Evolutionary conservation across 2,888 invertebrate species (phyloP), one percentile per base, ranked within the genome.

Genomic region (Drosophila siamana): DNA sequence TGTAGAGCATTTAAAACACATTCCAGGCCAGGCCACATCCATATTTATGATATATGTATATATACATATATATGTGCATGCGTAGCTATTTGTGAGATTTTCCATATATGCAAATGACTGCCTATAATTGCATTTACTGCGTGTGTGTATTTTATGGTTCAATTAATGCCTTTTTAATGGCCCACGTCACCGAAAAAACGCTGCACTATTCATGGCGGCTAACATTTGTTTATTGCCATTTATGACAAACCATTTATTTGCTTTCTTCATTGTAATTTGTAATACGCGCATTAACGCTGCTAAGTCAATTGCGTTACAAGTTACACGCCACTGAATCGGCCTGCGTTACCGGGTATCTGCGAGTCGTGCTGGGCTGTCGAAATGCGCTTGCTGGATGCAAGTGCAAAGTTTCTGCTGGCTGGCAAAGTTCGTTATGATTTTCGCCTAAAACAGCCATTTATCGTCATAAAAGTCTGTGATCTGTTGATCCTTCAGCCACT

Each of bases 81-180:
- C 24, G 26, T 44, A 24, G 43, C 36, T 56, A 43, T 52, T 52
- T 57, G 36, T 22, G n/a, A 60, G 64, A 52, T 48, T 46, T 50
- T 33, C 26, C 60, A 57, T 57, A 66, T 61, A 74, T 74, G 74
- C 61, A 61, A 74, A 70, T 70, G 44, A 61, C 28, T 36, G 47
- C 22, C 66, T 46, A 57, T 74, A 74, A 74, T 70, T 74, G 75
- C 75, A 74, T 61, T 74, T 74, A 28, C 22, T 41, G 16, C 43
- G 30, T 22, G 19, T 43, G 30, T 16, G 7, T 55, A 22, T 56
- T 44, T 72, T 59, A 52, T 57, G 41, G 55, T 66, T 70, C 44
- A 74, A 74, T 74, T 70, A 75, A 74, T 74, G 71, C 6, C 38
- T 55, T 74, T 74, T 74, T 73, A 69, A 73, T 64, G 69, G 74